Percentiles rank a stretch among this genome's conserved stretches.
These are phyloP conservation scores for Cydia amplana DNA, from an alignment of 1,140 invertebrate genomes.

Conservation along the genomic window DNA sequence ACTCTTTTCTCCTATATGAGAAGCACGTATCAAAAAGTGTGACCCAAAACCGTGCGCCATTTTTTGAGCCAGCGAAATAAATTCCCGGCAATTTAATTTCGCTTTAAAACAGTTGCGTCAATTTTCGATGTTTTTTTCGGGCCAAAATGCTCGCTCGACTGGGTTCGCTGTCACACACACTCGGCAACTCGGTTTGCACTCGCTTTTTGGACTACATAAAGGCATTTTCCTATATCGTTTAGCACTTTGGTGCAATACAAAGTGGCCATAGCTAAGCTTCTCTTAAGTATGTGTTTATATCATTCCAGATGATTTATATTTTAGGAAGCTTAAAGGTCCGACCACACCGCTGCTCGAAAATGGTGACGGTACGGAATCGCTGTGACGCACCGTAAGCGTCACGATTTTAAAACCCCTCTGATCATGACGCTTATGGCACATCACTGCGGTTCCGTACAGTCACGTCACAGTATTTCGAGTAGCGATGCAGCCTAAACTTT, in stretches of 20 bases:
- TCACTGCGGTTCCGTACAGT: too few relatives aligned
- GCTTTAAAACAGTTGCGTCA: slow-evolving; percentile 40
- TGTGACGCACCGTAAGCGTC: too few relatives aligned
- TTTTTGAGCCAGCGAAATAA: slow-evolving; percentile 13
- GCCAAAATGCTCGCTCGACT: slow-evolving; percentile 33
- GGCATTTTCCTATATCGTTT: slow-evolving; percentile 10
- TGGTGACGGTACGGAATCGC: too few relatives aligned
- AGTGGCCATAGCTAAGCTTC: not conserved
- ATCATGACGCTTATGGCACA: too few relatives aligned
- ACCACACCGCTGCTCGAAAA: too few relatives aligned
- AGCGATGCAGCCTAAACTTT: too few relatives aligned
- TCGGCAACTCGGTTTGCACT: slow-evolving; percentile 17
- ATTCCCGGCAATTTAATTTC: slow-evolving; percentile 34
- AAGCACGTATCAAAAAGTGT: not conserved
- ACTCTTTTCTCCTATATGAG: not conserved
- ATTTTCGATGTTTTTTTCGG: slow-evolving; percentile 36
- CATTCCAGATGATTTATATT: too few relatives aligned
- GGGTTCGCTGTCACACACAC: slow-evolving; percentile 39
- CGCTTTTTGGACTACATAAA: slow-evolving; percentile 10
- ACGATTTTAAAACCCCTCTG: too few relatives aligned
- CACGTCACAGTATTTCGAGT: too few relatives aligned
- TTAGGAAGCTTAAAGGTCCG: too few relatives aligned
- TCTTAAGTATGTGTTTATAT: not conserved
- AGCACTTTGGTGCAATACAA: not conserved
- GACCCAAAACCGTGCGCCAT: slow-evolving; percentile 4